These are phyloP conservation scores for Boulengeromyrus knoepffleri DNA, from an alignment of 2,113 vertebrate species.

Conservation along the genomic window DNA sequence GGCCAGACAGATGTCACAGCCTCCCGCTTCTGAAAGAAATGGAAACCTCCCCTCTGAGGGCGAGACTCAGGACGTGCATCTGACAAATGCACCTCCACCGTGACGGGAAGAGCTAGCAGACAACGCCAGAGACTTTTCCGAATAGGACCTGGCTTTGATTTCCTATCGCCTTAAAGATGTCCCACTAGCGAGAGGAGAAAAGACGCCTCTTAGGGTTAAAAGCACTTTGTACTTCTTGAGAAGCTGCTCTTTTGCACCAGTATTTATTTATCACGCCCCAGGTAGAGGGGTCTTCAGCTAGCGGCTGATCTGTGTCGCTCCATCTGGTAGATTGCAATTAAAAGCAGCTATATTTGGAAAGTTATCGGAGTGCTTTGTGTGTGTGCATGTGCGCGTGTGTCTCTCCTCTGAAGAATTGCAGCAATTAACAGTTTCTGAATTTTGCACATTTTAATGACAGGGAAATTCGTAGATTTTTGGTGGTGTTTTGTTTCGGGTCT, in stretches of 20 bases:
- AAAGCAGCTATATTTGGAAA: conserved; percentile 6
- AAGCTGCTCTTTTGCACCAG: background rate
- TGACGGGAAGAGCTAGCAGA: background rate
- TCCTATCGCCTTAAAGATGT: background rate
- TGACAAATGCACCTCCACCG: background rate
- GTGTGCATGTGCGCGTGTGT: background rate
- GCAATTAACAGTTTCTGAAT: conserved; percentile 19
- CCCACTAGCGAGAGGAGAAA: background rate
- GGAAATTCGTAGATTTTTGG: background rate
- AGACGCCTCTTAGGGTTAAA: background rate
- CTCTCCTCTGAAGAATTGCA: background rate
- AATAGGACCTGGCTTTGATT: background rate
- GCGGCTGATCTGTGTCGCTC: background rate
- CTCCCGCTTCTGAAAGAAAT: background rate
- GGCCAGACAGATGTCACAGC: background rate
- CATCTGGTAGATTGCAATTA: conserved; percentile 12
- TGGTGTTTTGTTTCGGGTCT: background rate
- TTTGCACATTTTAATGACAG: conserved; percentile 23
- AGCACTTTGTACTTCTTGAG: background rate
- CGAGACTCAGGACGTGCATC: background rate
- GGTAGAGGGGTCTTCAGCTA: background rate
- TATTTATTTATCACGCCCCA: background rate
- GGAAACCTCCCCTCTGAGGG: background rate
- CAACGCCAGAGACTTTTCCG: background rate
- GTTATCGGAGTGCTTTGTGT: background rate